Evolutionary conservation across 2,797 vertebrate genomes (phyloP), one percentile per base, ranked within the genome.

Genomic region (Acestrorhynchus altus): DNA sequence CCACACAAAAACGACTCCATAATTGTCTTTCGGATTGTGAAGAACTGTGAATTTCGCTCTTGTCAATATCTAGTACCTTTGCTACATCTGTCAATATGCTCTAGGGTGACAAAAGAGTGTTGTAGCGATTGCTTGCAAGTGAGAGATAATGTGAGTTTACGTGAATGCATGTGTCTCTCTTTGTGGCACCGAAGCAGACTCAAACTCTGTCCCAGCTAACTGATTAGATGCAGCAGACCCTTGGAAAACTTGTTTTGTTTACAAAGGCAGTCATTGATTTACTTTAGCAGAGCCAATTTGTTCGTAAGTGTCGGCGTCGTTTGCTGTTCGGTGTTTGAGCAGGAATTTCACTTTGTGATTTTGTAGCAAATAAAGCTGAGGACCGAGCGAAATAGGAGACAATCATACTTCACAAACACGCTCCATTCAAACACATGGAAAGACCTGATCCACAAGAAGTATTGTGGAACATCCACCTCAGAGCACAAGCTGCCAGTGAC

Each of bases 151-250:
- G 11, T 59, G 31, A 2, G 31, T 35, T 2, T 35, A 2, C 6
- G 31, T 35, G 31, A 2, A 6, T 35, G 31, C 31, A 35, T 1
- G 24, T 11, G 26, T 28, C 11, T 31, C 3, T 67, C 40, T 80
- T 51, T 65, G 63, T 72, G 63, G 56, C 79, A 68, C 12, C 56
- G 46, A 26, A 46, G 46, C 24, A 63, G 63, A 65, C 65, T 77
- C 47, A 57, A 57, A 70, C 65, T 77, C 47, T 63, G 66, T 78
- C 72, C 81, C 42, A 67, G 73, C 66, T 72, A 59, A 57, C 67
- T 82, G 81, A 86, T 84, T 84, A 73, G 64, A 83, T 77, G 65
- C 67, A 44, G 70, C 63, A 78, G 72, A 80, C 71, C 68, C 71
- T 80, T 74, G 75, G 73, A 81, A 77, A 60, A 80, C 44, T 52